These are phyloP conservation scores for Atethmia centrago DNA, from an alignment of 2,888 invertebrate species.

Conservation along the genomic window DNA sequence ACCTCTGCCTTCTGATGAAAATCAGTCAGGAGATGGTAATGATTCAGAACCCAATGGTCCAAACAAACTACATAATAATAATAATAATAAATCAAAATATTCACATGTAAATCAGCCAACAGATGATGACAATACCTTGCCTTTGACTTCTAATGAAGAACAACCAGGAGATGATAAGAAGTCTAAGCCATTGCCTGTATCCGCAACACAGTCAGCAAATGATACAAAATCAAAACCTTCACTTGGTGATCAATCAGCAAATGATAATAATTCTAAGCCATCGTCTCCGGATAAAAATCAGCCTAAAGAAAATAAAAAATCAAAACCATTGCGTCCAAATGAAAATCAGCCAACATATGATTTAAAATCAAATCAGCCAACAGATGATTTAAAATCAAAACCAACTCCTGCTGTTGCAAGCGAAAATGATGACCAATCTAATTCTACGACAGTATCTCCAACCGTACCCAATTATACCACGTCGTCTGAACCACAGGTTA, in stretches of 20 bases:
- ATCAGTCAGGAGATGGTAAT: too few species aligned
- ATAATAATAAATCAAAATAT: background rate
- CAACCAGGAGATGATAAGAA: background rate
- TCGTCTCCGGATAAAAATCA: background rate
- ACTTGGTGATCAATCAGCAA: too few species aligned
- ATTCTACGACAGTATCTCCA: background rate
- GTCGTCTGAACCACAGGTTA: background rate
- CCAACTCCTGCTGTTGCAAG: background rate
- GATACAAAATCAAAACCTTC: too few species aligned
- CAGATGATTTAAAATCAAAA: background rate
- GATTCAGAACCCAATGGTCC: too few species aligned
- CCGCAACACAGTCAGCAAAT: background rate
- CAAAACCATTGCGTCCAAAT: background rate
- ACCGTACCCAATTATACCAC: background rate
- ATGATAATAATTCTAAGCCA: background rate
- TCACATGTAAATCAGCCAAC: background rate
- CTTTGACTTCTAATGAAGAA: too few species aligned
- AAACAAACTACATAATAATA: too few species aligned
- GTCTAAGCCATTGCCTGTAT: background rate
- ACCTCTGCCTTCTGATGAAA: background rate
- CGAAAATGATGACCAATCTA: background rate
- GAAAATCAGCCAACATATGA: background rate
- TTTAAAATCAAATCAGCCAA: background rate
- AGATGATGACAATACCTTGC: background rate
- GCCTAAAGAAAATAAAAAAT: background rate